Conservation (phyloP, 2,888 invertebrate species). For the Ochropleura plecta region DNA sequence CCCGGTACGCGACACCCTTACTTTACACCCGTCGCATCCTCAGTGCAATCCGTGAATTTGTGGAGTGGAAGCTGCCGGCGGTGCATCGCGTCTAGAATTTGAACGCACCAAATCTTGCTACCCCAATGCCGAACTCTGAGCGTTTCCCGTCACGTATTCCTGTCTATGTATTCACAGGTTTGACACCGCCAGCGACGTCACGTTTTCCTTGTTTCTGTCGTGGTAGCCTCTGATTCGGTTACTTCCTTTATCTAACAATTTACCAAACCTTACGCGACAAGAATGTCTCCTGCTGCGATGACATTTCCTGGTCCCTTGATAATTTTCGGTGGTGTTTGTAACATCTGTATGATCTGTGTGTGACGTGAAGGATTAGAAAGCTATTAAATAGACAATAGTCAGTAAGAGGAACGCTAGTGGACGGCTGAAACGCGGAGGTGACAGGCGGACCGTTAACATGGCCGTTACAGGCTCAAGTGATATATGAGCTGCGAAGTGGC, state of each 20-base stretch:
- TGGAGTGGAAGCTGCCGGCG: conserved; percentile 79
- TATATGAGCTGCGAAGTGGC: conserved; percentile 90
- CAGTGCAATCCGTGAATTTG: conserved; percentile 84
- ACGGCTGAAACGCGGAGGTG: conserved; percentile 84
- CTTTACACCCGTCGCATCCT: conserved; percentile 80
- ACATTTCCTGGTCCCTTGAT: conserved; percentile 14
- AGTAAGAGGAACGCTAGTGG: conserved; percentile 74
- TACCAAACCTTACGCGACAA: conserved; percentile 34
- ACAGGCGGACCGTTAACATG: conserved; percentile 87
- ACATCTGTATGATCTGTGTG: conserved; percentile 53
- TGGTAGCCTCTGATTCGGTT: conserved; percentile 48
- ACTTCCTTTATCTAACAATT: conserved; percentile 47
- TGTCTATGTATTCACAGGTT: conserved; percentile 65
- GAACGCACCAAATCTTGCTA: conserved; percentile 78
- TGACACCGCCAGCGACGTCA: conserved; percentile 63
- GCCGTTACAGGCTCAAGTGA: conserved; percentile 87
- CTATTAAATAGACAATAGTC: conserved; percentile 75
- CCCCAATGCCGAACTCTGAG: conserved; percentile 64
- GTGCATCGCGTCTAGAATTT: conserved; percentile 81
- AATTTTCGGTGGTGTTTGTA: conserved; percentile 38
- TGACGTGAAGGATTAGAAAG: conserved; percentile 73
- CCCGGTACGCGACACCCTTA: conserved; percentile 83
- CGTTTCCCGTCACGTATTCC: conserved; percentile 63
- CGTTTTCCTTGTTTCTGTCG: conserved; percentile 62
- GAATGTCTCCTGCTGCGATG: conserved; percentile 35